These are phyloP conservation scores for Agapornis roseicollis DNA, from an alignment of 2,113 vertebrate genomes.

Conservation along the genomic window DNA sequence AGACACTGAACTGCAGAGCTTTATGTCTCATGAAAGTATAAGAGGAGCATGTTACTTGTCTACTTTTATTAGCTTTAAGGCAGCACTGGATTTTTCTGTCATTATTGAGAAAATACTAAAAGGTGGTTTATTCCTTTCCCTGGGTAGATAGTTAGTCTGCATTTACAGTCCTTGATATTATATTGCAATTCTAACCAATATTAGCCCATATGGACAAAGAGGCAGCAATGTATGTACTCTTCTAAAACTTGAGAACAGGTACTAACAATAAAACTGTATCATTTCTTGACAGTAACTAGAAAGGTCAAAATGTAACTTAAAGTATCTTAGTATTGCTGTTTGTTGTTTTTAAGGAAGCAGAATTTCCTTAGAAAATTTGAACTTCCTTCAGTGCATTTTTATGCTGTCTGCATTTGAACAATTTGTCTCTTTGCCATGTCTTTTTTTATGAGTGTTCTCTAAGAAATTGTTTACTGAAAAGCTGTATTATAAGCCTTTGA, in stretches of 20 bases:
- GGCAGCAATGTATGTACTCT: background rate
- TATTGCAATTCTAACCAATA: background rate
- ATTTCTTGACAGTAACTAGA: background rate
- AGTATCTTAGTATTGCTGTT: background rate
- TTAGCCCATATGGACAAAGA: background rate
- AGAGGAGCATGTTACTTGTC: slow-evolving; percentile 38
- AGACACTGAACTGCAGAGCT: slow-evolving; percentile 5
- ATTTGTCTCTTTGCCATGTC: background rate
- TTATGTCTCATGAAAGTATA: slow-evolving; percentile 43
- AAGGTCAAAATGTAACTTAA: background rate
- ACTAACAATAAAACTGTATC: background rate
- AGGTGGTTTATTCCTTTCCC: background rate
- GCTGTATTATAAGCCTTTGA: background rate
- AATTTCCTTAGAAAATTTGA: background rate
- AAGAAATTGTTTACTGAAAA: background rate
- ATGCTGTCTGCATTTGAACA: background rate
- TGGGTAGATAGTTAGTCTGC: background rate
- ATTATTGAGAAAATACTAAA: slow-evolving; percentile 1
- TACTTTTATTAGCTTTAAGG: slow-evolving; percentile 32
- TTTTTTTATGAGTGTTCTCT: background rate
- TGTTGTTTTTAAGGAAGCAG: background rate
- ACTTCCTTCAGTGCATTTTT: background rate
- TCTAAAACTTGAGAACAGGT: background rate
- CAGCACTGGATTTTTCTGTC: slow-evolving; percentile 2
- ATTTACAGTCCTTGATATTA: background rate